Conservation (phyloP, 2,113 vertebrate genomes). For the Argyrosomus japonicus region DNA sequence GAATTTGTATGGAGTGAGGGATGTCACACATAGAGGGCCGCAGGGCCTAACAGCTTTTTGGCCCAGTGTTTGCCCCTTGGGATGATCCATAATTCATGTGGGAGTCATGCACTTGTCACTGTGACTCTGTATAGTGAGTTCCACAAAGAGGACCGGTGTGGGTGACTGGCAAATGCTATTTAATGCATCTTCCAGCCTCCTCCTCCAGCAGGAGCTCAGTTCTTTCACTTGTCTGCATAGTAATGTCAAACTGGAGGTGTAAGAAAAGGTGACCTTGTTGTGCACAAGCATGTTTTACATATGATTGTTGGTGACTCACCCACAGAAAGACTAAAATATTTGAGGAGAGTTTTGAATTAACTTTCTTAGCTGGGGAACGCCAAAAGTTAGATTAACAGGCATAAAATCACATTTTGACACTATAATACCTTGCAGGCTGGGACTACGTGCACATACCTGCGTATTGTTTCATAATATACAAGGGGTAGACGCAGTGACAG, state of each 20-base stretch:
- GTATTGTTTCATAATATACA: neutral
- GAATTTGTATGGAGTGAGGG: conserved; percentile 59
- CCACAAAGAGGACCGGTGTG: conserved; percentile 41
- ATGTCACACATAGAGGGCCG: conserved; percentile 55
- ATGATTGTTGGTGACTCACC: neutral
- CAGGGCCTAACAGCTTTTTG: conserved; percentile 56
- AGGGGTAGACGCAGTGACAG: neutral
- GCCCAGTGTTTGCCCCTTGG: conserved; percentile 57
- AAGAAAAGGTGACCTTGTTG: conserved; percentile 24
- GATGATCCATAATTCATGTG: conserved; percentile 79
- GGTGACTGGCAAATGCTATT: conserved; percentile 60
- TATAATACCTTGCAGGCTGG: neutral
- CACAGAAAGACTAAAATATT: neutral
- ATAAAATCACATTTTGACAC: neutral
- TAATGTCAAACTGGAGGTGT: neutral
- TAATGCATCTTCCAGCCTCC: conserved; percentile 43
- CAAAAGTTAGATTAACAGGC: neutral
- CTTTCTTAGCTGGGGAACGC: neutral
- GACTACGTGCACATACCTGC: too few species aligned
- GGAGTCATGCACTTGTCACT: conserved; percentile 69
- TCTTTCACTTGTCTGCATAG: conserved; percentile 33
- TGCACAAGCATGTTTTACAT: conserved; percentile 1
- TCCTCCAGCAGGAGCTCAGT: conserved; percentile 21
- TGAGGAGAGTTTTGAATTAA: neutral
- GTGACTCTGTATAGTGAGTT: conserved; percentile 48